Evolutionary conservation across 2,113 vertebrate genomes (phyloP).

Genomic region (Rhinolophus ferrumequinum): DNA sequence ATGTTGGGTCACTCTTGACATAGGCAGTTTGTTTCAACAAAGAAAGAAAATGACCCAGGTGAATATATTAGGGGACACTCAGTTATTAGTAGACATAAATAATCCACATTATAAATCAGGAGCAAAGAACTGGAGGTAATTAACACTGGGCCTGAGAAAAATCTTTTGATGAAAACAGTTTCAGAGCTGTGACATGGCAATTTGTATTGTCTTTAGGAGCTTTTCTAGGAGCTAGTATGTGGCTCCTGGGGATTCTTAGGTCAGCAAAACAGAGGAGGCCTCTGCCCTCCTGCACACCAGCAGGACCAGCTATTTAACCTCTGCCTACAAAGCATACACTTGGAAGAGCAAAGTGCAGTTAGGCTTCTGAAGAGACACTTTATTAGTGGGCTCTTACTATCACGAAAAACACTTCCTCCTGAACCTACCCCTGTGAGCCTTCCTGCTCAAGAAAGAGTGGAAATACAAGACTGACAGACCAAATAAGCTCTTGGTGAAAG

Average conservation of each 20-base stretch:
- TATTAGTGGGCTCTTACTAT: not conserved
- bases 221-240: not conserved
- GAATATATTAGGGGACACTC: not conserved
- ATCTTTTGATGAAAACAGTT: not conserved
- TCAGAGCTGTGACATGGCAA: not conserved
- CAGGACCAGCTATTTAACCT: not conserved
- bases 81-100: constrained; percentile 39
- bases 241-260: not conserved
- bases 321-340: not conserved
- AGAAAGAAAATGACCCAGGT: not conserved
- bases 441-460: not conserved
- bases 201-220: not conserved
- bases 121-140: not conserved
- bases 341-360: not conserved
- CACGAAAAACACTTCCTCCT: not conserved
- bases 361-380: not conserved
- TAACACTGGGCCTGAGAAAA: constrained; percentile 38
- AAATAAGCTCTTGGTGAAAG: not conserved
- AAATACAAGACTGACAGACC: not conserved
- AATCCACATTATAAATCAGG: constrained; percentile 23
- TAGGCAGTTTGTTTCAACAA: not conserved
- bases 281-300: not conserved
- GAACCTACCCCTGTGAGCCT: not conserved
- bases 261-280: not conserved
- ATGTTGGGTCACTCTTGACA: not conserved